A percentile compares a stretch with the other conserved stretches of the same genome.
These are phyloP conservation scores for Eidolon helvum DNA, from an alignment of 2,113 vertebrate genomes.

Conservation along the genomic window DNA sequence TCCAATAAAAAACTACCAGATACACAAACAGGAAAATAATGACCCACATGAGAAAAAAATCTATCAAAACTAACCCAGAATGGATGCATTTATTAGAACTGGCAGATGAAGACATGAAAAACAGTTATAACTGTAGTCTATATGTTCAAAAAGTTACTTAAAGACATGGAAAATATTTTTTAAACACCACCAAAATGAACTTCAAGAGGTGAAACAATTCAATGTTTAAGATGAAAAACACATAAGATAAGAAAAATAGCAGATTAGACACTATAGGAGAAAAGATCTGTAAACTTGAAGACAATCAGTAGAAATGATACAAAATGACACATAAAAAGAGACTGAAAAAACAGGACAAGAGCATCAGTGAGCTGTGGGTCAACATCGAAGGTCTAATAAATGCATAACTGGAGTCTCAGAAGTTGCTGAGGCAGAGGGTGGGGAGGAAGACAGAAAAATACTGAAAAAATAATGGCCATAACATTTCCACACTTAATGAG, in stretches of 20 bases:
- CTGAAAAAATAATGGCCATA: background rate
- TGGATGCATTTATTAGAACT: background rate
- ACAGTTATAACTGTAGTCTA: background rate
- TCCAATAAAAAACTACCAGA: constrained; percentile 3
- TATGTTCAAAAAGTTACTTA: constrained; percentile 1
- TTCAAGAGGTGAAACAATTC: background rate
- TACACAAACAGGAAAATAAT: constrained; percentile 6
- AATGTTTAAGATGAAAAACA: background rate
- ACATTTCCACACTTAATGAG: background rate
- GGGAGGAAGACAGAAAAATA: background rate
- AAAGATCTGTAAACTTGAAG: background rate
- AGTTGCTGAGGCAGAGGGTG: background rate
- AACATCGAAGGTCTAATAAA: background rate
- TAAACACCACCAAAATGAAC: background rate
- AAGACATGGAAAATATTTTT: background rate
- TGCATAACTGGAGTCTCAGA: background rate
- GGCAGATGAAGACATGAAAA: background rate
- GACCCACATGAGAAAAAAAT: background rate
- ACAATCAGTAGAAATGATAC: background rate
- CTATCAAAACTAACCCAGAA: background rate
- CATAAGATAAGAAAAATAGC: background rate
- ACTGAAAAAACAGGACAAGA: background rate
- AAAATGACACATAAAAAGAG: background rate
- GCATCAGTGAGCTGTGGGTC: background rate
- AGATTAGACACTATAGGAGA: background rate